Percentiles rank a stretch among this genome's conserved stretches.
Evolutionary conservation across 2,888 invertebrate species (phyloP).

Genomic region (Sisyra nigra): DNA sequence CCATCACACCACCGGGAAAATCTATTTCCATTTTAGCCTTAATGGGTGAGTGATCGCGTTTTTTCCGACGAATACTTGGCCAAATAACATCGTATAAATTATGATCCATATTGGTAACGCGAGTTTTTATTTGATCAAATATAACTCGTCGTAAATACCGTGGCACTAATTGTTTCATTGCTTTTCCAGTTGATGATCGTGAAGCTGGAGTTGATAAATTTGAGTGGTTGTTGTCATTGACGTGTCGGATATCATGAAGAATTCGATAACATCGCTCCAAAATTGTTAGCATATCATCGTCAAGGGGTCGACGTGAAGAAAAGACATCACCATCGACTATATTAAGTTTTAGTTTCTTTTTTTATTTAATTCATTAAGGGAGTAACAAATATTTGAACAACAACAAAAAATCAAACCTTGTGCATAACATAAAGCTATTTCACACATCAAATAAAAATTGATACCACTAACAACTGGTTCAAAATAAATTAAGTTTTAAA

Average conservation of each 20-base stretch:
- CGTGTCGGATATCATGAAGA: conserved; percentile 42
- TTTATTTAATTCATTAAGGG: too few relatives aligned
- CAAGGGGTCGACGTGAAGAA: conserved; percentile 56
- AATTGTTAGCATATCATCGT: conserved; percentile 52
- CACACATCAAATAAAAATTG: too few relatives aligned
- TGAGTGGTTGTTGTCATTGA: conserved; percentile 30
- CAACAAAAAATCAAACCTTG: too few relatives aligned
- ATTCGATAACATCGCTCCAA: conserved; percentile 62
- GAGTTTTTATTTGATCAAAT: conserved; percentile 57
- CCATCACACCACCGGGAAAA: conserved; percentile 58
- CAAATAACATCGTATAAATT: conserved; percentile 78
- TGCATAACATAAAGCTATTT: too few relatives aligned
- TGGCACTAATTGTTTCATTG: too few relatives aligned
- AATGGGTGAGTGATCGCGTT: conserved; percentile 37
- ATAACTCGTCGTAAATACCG: conserved; percentile 56
- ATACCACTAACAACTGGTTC: not conserved
- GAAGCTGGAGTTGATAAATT: conserved; percentile 40
- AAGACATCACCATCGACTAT: conserved; percentile 59
- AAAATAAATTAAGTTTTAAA: not conserved
- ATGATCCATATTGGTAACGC: conserved; percentile 70
- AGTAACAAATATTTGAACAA: too few relatives aligned
- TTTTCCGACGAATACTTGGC: conserved; percentile 72
- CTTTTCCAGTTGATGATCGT: conserved; percentile 32
- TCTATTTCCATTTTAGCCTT: conserved; percentile 47
- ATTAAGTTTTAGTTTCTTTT: not conserved